phyloP scores from a whole-genome alignment of 1,140 invertebrate species.

The Cardiocondyla obscurior region DNA sequence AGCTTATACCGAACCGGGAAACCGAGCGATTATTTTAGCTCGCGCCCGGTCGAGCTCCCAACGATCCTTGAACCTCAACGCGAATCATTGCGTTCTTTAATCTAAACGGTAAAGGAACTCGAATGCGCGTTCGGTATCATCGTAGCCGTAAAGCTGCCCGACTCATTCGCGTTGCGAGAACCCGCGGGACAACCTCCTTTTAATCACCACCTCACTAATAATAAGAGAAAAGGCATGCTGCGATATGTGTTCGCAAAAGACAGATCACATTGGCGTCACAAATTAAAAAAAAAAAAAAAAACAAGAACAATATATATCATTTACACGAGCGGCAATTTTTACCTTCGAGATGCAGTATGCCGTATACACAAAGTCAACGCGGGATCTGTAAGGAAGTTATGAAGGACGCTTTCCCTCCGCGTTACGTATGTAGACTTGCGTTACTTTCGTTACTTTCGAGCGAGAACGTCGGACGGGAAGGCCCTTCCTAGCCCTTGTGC shows the following conservation, averaged over 20 bases:
- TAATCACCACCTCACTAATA: conserved; percentile 25
- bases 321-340: conserved; percentile 60
- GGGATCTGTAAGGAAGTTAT: conserved; percentile 35
- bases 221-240: conserved; percentile 70
- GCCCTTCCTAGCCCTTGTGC: background rate
- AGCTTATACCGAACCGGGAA: conserved; percentile 44
- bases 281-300: conserved; percentile 2
- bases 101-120: background rate
- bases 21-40: conserved; percentile 60
- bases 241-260: conserved; percentile 61
- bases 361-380: background rate
- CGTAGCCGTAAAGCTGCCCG: background rate
- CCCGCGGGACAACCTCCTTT: background rate
- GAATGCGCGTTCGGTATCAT: conserved; percentile 14
- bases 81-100: conserved; percentile 9
- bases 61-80: background rate
- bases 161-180: background rate
- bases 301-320: conserved; percentile 31
- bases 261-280: conserved; percentile 41
- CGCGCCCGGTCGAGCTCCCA: conserved; percentile 34
- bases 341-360: conserved; percentile 53
- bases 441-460: background rate
- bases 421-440: background rate
- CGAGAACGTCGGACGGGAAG: background rate
- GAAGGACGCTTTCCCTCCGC: conserved; percentile 7